Evolutionary conservation across 2,797 vertebrate genomes (phyloP).

Genomic region (Rhinella marina): DNA sequence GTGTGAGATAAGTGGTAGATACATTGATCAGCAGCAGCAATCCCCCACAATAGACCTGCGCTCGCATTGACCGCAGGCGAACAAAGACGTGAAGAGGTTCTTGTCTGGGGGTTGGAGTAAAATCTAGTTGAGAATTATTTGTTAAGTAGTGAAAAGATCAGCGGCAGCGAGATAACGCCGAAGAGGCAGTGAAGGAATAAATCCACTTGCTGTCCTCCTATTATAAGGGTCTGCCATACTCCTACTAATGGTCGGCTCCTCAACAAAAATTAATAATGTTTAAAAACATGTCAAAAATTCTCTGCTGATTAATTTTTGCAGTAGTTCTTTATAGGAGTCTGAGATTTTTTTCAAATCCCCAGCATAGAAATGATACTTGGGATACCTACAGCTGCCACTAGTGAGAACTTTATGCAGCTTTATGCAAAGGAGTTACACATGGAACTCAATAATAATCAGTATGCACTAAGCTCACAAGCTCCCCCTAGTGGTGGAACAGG

Average conservation of each 20-base stretch:
- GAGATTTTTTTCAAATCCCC: neutral
- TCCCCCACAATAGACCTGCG: neutral
- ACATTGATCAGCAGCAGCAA: constrained; percentile 39
- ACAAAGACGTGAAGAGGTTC: neutral
- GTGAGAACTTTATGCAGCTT: too few relatives aligned
- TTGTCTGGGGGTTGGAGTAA: neutral
- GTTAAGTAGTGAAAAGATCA: constrained; percentile 20
- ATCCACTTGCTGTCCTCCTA: neutral
- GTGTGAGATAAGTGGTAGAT: constrained; percentile 32
- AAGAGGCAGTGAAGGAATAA: neutral
- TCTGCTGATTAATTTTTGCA: too few relatives aligned
- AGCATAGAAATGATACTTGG: too few relatives aligned
- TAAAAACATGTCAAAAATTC: too few relatives aligned
- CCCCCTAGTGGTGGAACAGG: too few relatives aligned
- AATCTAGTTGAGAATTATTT: constrained; percentile 7
- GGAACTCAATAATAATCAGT: too few relatives aligned
- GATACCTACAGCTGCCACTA: too few relatives aligned
- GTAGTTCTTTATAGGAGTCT: too few relatives aligned
- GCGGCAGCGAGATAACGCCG: neutral
- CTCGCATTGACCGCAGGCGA: constrained; percentile 5
- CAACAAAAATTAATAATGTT: too few relatives aligned
- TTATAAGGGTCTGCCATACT: neutral
- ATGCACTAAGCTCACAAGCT: too few relatives aligned
- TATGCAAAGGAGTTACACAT: too few relatives aligned
- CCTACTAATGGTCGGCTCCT: neutral